Evolutionary conservation across 2,888 invertebrate genomes (phyloP).

Genomic region (Ophion costatus): DNA sequence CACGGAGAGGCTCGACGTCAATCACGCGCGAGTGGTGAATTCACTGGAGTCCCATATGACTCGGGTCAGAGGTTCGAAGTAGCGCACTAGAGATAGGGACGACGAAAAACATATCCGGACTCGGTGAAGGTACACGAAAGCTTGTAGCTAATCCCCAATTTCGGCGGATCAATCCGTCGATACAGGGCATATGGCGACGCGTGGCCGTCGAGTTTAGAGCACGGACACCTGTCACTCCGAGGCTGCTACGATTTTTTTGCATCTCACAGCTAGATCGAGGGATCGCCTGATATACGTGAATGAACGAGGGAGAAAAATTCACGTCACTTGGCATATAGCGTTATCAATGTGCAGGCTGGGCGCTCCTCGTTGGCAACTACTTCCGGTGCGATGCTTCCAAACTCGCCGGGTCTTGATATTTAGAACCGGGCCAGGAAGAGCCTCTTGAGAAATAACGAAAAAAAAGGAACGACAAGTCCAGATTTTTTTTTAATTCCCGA

Average conservation of each 20-base stretch:
- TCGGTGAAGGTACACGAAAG: not conserved
- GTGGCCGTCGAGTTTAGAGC: not conserved
- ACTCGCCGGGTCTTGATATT: constrained; percentile 28
- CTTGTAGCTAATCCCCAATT: constrained; percentile 44
- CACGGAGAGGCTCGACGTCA: too few species aligned
- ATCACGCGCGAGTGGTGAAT: too few species aligned
- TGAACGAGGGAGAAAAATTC: not conserved
- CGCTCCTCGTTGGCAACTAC: too few species aligned
- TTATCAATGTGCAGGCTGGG: too few species aligned
- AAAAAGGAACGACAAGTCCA: constrained; percentile 42
- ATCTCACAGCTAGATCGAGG: not conserved
- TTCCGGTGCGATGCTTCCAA: too few species aligned
- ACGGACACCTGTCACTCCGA: not conserved
- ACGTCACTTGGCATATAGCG: too few species aligned
- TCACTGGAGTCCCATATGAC: too few species aligned
- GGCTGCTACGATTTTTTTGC: not conserved
- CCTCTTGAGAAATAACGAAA: constrained; percentile 65
- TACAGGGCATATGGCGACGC: constrained; percentile 17
- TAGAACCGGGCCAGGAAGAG: constrained; percentile 43
- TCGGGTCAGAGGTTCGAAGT: too few species aligned
- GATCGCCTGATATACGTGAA: not conserved
- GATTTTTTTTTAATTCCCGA: constrained; percentile 21
- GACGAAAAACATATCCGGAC: too few species aligned
- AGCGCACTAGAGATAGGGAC: too few species aligned
- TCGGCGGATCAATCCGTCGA: constrained; percentile 46